Evolutionary conservation across 1,140 invertebrate genomes (phyloP), one percentile per base, ranked within the genome.

Genomic region (Drosophila grimshawi): DNA sequence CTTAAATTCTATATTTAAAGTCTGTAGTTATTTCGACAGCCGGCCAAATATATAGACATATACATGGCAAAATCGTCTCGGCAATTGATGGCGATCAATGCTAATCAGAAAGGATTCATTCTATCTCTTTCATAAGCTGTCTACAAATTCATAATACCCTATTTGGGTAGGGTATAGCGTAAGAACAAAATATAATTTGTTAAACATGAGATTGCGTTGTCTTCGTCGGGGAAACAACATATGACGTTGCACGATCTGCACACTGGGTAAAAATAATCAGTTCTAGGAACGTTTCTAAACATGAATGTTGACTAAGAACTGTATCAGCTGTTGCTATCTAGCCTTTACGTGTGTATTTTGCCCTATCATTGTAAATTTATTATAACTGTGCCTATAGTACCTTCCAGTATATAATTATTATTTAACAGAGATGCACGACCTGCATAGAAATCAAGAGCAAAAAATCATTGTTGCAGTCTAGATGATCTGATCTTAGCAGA

Each of bases 271-370:
- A 35, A 56, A 19, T 39, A 35, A 56, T 29, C 53, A 35, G 19
- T 56, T 56, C 53, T 8, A 4, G 8, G 35, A 56, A 56, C 35
- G 8, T 41, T 37, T n/a, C 7, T 35, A 8, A 56, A 37, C 53
- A 56, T 19, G 35, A 56, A 11, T 56, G 35, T 56, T 56, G 53
- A 56, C 53, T 56, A 56, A 56, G 11, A 39, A 10, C 35, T 39
- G 19, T 56, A 41, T 37, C 33, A 35, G 11, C 53, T 56, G 8
- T 29, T 19, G 27, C 11, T 41, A 56, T 39, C 53, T 39, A 3
- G 3, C 11, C 4, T 27, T n/a, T 8, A 35, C 35, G 35, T 27
- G 53, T 27, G 27, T 56, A 56, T 56, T 56, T 35, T 35, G 53
- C 53, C 37, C 19, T 56, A 19, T 56, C 53, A 56, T 10, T 39